Conservation (phyloP, 2,888 invertebrate genomes). For the Synergus japonicus region DNA sequence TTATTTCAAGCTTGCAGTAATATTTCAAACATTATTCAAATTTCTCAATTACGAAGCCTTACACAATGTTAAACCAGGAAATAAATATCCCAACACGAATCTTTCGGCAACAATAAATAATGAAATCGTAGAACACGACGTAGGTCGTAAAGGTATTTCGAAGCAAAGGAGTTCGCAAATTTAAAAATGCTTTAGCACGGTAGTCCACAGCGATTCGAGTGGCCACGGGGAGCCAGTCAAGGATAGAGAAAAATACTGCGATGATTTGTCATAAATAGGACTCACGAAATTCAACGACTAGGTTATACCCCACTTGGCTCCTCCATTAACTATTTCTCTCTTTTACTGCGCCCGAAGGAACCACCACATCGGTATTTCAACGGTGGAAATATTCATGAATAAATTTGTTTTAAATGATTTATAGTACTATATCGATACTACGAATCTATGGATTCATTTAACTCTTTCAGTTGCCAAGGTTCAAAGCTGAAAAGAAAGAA, state of each 20-base stretch:
- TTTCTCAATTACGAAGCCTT: neutral
- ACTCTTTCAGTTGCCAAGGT: conserved; percentile 9
- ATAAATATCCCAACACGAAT: neutral
- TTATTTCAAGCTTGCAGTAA: no score
- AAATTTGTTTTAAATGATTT: conserved; percentile 50
- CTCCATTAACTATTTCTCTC: conserved; percentile 57
- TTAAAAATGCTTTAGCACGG: conserved; percentile 64
- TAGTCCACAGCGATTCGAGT: conserved; percentile 56
- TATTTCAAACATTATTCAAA: no score
- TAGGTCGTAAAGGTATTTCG: conserved; percentile 29
- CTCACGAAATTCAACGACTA: conserved; percentile 55
- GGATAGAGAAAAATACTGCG: conserved; percentile 59
- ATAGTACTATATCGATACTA: conserved; percentile 37
- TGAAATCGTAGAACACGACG: conserved; percentile 1
- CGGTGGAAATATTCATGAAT: conserved; percentile 50
- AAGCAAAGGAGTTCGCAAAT: conserved; percentile 50
- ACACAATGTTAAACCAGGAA: neutral
- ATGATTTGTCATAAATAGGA: conserved; percentile 64
- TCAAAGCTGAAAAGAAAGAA: conserved; percentile 10
- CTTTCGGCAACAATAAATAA: conserved; percentile 21
- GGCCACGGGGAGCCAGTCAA: conserved; percentile 56
- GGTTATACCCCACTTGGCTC: conserved; percentile 43
- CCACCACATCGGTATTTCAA: conserved; percentile 39
- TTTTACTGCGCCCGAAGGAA: conserved; percentile 52
- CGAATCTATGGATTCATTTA: conserved; percentile 40